A percentile compares a stretch with the other conserved stretches of the same genome.
Conservation (phyloP, 2,113 vertebrate species). For the Cynopterus brachyotis region DNA sequence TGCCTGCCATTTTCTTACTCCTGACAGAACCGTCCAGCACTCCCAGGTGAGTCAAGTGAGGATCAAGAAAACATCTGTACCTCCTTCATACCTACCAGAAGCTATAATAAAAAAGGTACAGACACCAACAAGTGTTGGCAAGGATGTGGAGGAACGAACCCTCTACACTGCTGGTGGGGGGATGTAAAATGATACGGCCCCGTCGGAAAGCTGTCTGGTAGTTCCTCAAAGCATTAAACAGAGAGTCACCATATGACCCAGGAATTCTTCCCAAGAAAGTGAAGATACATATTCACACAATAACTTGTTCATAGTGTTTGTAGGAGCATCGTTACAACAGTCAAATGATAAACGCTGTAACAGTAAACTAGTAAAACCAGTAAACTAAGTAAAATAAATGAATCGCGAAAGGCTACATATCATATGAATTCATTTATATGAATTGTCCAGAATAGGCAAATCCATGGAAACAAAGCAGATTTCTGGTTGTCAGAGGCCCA, state of each 20-base stretch:
- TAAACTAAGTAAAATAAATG: background rate
- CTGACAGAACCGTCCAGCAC: background rate
- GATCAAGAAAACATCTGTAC: background rate
- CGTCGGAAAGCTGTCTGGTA: background rate
- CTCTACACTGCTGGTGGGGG: background rate
- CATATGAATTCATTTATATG: background rate
- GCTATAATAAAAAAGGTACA: background rate
- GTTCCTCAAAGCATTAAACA: background rate
- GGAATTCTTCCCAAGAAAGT: background rate
- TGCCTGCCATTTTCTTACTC: background rate
- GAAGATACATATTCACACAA: background rate
- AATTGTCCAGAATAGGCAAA: background rate
- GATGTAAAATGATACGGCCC: background rate
- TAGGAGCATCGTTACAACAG: background rate
- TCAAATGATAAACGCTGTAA: background rate
- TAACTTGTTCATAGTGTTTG: background rate
- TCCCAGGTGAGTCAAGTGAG: background rate
- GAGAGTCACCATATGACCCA: background rate
- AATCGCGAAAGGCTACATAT: background rate
- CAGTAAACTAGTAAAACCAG: background rate
- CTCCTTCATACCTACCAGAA: background rate
- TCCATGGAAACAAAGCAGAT: background rate
- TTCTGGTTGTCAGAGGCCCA: rapidly evolving
- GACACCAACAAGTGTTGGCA: background rate
- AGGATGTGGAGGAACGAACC: background rate